phyloP scores from a whole-genome alignment of 2,888 invertebrate genomes.

The Magallana nippona region DNA sequence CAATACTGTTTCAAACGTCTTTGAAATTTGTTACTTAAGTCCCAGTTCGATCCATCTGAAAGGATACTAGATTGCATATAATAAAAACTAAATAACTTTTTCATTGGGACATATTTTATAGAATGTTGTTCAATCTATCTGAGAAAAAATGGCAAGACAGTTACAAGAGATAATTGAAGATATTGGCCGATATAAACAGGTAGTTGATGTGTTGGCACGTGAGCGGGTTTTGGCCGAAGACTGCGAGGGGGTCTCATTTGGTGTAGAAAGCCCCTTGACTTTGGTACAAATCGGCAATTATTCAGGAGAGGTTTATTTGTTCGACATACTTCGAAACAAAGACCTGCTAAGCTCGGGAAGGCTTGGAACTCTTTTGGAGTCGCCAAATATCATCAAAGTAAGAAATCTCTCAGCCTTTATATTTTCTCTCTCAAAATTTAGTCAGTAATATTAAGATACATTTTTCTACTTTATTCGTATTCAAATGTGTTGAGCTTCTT shows the following conservation, averaged over 20 bases:
- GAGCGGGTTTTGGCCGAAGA: conserved; percentile 45
- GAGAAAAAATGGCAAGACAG: not conserved
- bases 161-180: conserved; percentile 30
- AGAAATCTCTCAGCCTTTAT: too few relatives aligned
- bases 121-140: too few relatives aligned
- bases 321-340: conserved; percentile 49
- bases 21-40: too few relatives aligned
- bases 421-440: too few relatives aligned
- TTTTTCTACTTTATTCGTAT: too few relatives aligned
- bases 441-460: too few relatives aligned
- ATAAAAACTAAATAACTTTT: too few relatives aligned
- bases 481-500: too few relatives aligned
- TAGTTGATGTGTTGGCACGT: not conserved
- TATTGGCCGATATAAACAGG: conserved; percentile 6
- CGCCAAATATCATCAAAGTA: conserved; percentile 48
- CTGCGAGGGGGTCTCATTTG: conserved; percentile 50
- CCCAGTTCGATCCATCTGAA: too few relatives aligned
- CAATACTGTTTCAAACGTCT: too few relatives aligned
- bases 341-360: conserved; percentile 37
- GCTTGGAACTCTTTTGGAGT: conserved; percentile 42
- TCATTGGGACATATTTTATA: too few relatives aligned
- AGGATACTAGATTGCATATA: too few relatives aligned
- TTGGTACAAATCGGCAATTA: conserved; percentile 51
- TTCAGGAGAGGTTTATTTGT: conserved; percentile 48
- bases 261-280: conserved; percentile 54